These are phyloP conservation scores for Zaprionus camerounensis DNA, from an alignment of 1,140 invertebrate species.

Conservation along the genomic window DNA sequence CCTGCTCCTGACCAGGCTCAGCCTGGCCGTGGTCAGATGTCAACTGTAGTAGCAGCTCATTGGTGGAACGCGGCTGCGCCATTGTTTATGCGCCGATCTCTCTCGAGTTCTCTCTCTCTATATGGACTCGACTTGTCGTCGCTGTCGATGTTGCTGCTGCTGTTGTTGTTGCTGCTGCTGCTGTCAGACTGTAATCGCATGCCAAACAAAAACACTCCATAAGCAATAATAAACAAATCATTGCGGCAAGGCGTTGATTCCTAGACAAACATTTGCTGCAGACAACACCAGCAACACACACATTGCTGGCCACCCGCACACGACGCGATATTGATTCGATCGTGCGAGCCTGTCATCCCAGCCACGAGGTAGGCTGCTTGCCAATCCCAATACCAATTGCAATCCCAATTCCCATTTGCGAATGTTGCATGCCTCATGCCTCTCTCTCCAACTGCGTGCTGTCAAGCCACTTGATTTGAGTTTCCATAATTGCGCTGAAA, in stretches of 20 bases:
- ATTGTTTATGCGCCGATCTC: conserved; percentile 58
- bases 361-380: conserved; percentile 48
- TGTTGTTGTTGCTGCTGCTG: conserved; percentile 17
- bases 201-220: conserved; percentile 78
- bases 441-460: conserved; percentile 32
- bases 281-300: conserved; percentile 28
- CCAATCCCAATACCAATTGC: neutral
- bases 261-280: conserved; percentile 54
- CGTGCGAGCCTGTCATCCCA: conserved; percentile 60
- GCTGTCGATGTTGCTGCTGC: conserved; percentile 33
- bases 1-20: conserved; percentile 40
- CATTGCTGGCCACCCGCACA: conserved; percentile 67
- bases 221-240: conserved; percentile 80
- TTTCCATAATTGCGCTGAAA: conserved; percentile 67
- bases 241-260: conserved; percentile 48
- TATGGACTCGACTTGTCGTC: conserved; percentile 60
- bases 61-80: conserved; percentile 46
- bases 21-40: conserved; percentile 40
- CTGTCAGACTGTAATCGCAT: conserved; percentile 62
- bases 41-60: conserved; percentile 64
- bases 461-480: conserved; percentile 71
- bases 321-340: conserved; percentile 72
- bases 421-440: neutral
- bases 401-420: neutral
- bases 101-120: conserved; percentile 29